A percentile compares a stretch with the other conserved stretches of the same genome.
Conservation (phyloP, 2,888 invertebrate genomes). For the Drosophila nr. perissopoda region DNA sequence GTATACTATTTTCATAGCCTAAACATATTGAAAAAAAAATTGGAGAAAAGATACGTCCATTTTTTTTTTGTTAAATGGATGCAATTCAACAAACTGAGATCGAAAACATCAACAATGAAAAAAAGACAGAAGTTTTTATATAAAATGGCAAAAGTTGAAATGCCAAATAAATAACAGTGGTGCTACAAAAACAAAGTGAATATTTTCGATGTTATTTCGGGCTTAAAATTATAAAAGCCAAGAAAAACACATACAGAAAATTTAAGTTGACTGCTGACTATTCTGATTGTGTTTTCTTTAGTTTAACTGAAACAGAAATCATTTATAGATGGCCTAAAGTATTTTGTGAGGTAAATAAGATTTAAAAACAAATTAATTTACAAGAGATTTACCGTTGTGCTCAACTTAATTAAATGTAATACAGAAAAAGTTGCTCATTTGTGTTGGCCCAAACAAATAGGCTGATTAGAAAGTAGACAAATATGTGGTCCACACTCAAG, state of each 20-base stretch:
- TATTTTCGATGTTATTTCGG: neutral
- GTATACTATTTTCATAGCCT: slow-evolving; percentile 2
- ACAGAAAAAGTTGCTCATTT: slow-evolving; percentile 32
- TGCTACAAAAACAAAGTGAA: neutral
- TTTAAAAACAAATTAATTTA: slow-evolving; percentile 18
- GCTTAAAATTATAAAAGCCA: neutral
- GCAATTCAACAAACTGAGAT: slow-evolving; percentile 35
- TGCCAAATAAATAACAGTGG: slow-evolving; percentile 3
- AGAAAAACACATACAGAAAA: neutral
- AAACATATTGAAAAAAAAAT: slow-evolving; percentile 49
- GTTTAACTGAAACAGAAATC: neutral
- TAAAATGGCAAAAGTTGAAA: neutral
- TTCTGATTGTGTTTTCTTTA: neutral
- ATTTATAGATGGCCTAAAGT: neutral
- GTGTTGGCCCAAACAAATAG: slow-evolving; percentile 68
- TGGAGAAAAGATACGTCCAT: slow-evolving; percentile 14
- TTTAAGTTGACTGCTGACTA: neutral
- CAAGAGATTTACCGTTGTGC: slow-evolving; percentile 6
- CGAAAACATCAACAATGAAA: slow-evolving; percentile 6
- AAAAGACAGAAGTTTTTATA: neutral
- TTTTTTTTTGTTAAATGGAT: slow-evolving; percentile 48
- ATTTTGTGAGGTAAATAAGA: neutral
- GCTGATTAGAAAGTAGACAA: slow-evolving; percentile 67
- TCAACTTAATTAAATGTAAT: slow-evolving; percentile 47
- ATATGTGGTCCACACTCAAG: slow-evolving; percentile 17